A percentile compares a stretch with the other conserved stretches of the same genome.
Conservation (phyloP, 1,140 invertebrate species). For the Brachionus calyciflorus region DNA sequence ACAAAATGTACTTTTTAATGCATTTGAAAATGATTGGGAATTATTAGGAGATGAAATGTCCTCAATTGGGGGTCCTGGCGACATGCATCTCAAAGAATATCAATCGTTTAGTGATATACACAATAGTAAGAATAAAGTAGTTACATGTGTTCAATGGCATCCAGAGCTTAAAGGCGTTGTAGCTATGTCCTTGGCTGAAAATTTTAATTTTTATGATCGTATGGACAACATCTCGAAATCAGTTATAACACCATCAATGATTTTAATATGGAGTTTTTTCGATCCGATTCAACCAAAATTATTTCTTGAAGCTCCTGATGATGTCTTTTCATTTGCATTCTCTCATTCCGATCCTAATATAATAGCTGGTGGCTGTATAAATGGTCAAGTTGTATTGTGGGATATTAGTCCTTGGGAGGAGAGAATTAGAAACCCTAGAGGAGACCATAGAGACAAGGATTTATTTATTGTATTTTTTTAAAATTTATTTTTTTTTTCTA, state of each 20-base stretch:
- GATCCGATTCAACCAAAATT: constrained; percentile 62
- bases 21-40: constrained; percentile 60
- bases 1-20: constrained; percentile 61
- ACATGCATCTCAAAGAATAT: constrained; percentile 62
- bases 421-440: constrained; percentile 55
- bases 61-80: constrained; percentile 58
- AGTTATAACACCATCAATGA: constrained; percentile 61
- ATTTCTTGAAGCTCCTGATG: constrained; percentile 62
- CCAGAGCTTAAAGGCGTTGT: constrained; percentile 60
- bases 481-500: background rate
- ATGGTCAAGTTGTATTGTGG: constrained; percentile 63
- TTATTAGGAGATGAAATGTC: constrained; percentile 55
- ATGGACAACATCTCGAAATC: constrained; percentile 59
- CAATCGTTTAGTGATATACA: constrained; percentile 62
- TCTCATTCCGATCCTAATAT: constrained; percentile 60
- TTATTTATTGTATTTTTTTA: constrained; percentile 49
- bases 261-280: constrained; percentile 63
- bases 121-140: constrained; percentile 61
- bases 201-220: constrained; percentile 59
- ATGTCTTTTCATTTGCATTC: constrained; percentile 61
- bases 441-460: constrained; percentile 21
- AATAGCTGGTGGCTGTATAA: constrained; percentile 62
- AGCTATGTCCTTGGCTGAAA: constrained; percentile 59
- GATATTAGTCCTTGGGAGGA: constrained; percentile 60
- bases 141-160: constrained; percentile 62